A percentile compares a stretch with the other conserved stretches of the same genome.
phyloP scores from a whole-genome alignment of 2,113 vertebrate species.

The Callithrix jacchus region DNA sequence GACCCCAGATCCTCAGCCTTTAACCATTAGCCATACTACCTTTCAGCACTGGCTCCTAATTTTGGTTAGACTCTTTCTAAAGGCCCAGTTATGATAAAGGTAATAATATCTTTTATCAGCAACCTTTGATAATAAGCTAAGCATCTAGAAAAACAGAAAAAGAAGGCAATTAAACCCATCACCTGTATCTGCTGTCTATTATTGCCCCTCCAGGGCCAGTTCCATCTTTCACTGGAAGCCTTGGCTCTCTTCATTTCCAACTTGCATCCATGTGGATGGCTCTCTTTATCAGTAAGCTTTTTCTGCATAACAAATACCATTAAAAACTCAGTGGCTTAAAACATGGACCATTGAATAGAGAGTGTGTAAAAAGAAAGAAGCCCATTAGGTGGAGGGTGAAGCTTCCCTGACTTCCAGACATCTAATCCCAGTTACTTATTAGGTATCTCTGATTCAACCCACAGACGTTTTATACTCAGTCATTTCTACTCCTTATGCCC shows the following conservation, averaged over 20 bases:
- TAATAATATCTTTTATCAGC: not conserved
- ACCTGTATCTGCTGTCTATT: not conserved
- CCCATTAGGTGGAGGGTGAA: not conserved
- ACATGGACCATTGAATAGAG: not conserved
- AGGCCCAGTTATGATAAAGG: not conserved
- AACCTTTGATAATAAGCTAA: not conserved
- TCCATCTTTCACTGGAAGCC: not conserved
- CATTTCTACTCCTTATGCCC: not conserved
- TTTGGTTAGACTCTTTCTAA: not conserved
- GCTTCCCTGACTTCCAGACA: not conserved
- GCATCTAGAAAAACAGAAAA: constrained; percentile 5
- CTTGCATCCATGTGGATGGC: not conserved
- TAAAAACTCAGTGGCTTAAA: not conserved
- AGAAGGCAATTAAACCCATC: not conserved
- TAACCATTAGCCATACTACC: not conserved
- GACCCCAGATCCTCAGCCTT: not conserved
- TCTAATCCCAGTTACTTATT: not conserved
- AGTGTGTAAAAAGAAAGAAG: not conserved
- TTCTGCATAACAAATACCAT: not conserved
- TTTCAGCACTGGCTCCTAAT: not conserved
- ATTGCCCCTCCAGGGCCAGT: no score
- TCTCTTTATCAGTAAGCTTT: not conserved
- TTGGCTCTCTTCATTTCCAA: not conserved
- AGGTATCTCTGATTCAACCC: not conserved
- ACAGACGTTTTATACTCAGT: not conserved